phyloP scores from a whole-genome alignment of 2,888 invertebrate genomes.

The Mellilla xanthometata region DNA sequence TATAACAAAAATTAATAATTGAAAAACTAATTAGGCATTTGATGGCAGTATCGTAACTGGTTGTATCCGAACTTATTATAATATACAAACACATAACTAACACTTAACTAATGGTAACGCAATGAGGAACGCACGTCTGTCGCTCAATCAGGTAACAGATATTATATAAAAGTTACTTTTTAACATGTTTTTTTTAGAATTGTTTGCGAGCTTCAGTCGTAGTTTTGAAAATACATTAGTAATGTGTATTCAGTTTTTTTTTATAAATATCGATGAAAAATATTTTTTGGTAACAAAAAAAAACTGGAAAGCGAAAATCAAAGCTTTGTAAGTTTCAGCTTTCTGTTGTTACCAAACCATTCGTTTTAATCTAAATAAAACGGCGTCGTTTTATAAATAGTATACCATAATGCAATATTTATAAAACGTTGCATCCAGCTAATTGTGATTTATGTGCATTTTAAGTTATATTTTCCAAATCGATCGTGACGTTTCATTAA shows the following conservation, averaged over 20 bases:
- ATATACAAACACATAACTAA: constrained; percentile 72
- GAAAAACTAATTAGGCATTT: constrained; percentile 79
- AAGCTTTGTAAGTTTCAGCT: no score
- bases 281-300: no score
- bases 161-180: constrained; percentile 30
- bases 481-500: constrained; percentile 49
- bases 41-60: constrained; percentile 81
- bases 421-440: constrained; percentile 14
- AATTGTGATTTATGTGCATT: constrained; percentile 28
- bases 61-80: constrained; percentile 74
- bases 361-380: no score
- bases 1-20: constrained; percentile 64
- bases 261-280: no score
- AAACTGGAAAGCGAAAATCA: no score
- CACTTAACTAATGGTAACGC: constrained; percentile 81
- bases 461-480: constrained; percentile 35
- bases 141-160: constrained; percentile 79
- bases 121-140: constrained; percentile 76
- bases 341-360: no score
- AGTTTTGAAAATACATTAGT: constrained; percentile 1
- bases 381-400: no score
- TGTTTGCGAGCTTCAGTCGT: constrained; percentile 9
- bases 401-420: no score
- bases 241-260: no score
- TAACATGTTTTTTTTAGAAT: constrained; percentile 8